Evolutionary conservation across 1,140 invertebrate species (phyloP), one percentile per base, ranked within the genome.

Genomic region (Muscidifurax raptorellus): DNA sequence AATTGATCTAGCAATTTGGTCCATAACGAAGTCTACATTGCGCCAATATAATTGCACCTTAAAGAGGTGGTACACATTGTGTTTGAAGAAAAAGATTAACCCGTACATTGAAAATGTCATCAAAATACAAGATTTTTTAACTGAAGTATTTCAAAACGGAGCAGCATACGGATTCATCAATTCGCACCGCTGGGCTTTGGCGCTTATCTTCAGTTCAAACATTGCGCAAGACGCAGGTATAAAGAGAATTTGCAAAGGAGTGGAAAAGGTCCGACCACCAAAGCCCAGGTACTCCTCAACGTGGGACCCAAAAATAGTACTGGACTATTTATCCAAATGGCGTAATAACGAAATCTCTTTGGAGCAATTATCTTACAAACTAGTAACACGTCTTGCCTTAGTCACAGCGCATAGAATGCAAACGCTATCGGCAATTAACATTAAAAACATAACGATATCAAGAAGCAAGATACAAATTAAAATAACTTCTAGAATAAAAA

Each of bases 221-320:
- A 71, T 83, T 18, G 75, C 74, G 13, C 40, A 74, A 69, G 64
- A 78, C 13, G 27, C 25, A 3, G 82, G 80, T 32, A 83, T 89
- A 15, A 88, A 86, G 44, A 74, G 85, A 66, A 86, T 89, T 44
- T 86, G 87, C 15, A 89, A 89, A 82, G 89, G 86, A 18, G 82
- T 66, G 18, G 82, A 82, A 59, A 87, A 80, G 74, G 25, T 87
- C 27, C 81, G 87, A 67, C 87, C 87, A 1, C 84, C 77, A 28
- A 30, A 32, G 36, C 88, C 88, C 13, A 89, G 85, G 69, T 89
- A 89, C 76, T 44, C 72, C 30, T 64, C 30, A 32, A 87, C 85
- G 15, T 89, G 89, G 82, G 40, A 84, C 18, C 85, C 82, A 10
- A 74, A 52, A 59, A 52, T 82, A 27, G 82, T 86, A 5, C 44